Conservation (phyloP, 2,888 invertebrate genomes). For the Euzophera pinguis region DNA sequence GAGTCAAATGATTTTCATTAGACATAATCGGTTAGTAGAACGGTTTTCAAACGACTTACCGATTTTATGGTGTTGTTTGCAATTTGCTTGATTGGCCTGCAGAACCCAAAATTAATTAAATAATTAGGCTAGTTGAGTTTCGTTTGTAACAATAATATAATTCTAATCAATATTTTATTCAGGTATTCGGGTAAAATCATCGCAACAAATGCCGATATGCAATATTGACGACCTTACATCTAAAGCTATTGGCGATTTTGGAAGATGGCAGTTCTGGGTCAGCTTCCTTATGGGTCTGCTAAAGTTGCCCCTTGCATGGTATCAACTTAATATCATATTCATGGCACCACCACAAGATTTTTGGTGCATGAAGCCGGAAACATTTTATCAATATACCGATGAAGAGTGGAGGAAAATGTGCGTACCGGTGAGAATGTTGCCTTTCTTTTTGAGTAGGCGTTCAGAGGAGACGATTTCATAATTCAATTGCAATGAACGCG, state of each 20-base stretch:
- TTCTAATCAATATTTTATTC: too few species aligned
- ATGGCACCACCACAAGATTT: conserved; percentile 81
- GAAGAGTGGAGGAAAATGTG: conserved; percentile 67
- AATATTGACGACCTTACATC: conserved; percentile 42
- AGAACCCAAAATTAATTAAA: too few species aligned
- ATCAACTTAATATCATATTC: conserved; percentile 81
- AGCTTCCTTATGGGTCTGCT: conserved; percentile 77
- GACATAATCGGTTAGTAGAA: too few species aligned
- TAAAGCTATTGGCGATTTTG: conserved; percentile 77
- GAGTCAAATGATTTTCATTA: too few species aligned
- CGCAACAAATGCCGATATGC: neutral
- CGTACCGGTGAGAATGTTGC: conserved; percentile 47
- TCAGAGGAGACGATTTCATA: too few species aligned
- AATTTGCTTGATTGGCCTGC: too few species aligned
- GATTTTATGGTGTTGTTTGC: too few species aligned
- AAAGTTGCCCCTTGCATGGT: conserved; percentile 81
- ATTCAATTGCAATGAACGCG: too few species aligned
- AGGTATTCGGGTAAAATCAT: too few species aligned
- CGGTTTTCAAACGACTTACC: too few species aligned
- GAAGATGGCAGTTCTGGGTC: conserved; percentile 79
- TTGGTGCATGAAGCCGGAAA: conserved; percentile 72
- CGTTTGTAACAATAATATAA: too few species aligned
- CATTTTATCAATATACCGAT: conserved; percentile 40
- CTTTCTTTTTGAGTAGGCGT: neutral
- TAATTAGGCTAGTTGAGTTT: too few species aligned